Base-by-base conservation (phyloP, 2,888 invertebrate genomes). In the Chloroclystis v-ata region DNA sequence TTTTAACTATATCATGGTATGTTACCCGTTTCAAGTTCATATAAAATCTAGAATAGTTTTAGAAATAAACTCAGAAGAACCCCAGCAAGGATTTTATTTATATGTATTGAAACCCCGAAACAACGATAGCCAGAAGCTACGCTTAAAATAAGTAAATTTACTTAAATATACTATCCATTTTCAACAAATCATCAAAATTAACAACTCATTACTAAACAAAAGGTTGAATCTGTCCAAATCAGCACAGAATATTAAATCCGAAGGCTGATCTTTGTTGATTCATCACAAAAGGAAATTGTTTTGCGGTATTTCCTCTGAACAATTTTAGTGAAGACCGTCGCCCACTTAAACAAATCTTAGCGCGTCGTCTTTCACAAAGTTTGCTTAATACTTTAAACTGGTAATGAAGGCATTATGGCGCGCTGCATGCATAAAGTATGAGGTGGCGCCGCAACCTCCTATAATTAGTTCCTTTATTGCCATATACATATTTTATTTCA, bases 351-450 rank as follows among this genome's bases (percentile, higher is more conserved):
- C 73, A 78, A 82, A 82, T 82, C 80, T 75, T 67, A 64, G 68
- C 61, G 67, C 76, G 74, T 69, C 70, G 69, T 72, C 71, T 75
- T 68, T 64, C 68, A 69, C 66, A 57, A 78, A 83, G 82, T 84
- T 84, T 81, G 76, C 78, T 78, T 83, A 82, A 84, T 84, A 84
- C 85, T 85, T 85, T 83, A 84, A 86, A 85, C 84, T 84, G 79
- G 77, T 83, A 83, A 85, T 84, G 82, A 85, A 83, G 80, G 80
- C 75, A 82, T 83, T 84, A 84, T 78, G 72, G 76, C 80, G 75
- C 78, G 77, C 79, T 77, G 83, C 82, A 84, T 85, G 85, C 82
- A 86, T 86, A 79, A 82, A 65, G 61, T 78, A 84, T 83, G 78
- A 82, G 80, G 61, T 66, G 61, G 70, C 60, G 61, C 76, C 75